Evolutionary conservation across 2,797 vertebrate genomes (phyloP).

Genomic region (Crypturellus tataupa): DNA sequence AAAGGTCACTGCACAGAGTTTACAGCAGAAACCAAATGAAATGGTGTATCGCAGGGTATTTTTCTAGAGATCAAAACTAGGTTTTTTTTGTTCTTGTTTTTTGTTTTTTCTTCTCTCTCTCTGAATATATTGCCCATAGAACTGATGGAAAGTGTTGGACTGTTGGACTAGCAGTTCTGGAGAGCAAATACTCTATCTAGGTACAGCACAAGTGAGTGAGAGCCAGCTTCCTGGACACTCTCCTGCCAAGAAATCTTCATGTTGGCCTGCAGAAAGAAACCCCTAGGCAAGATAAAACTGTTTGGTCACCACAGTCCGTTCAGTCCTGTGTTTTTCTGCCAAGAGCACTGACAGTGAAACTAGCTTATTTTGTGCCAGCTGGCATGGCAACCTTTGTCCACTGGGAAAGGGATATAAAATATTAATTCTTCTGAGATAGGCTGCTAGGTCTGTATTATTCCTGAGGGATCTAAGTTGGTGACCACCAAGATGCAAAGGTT

Average conservation of each 20-base stretch:
- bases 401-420: not conserved
- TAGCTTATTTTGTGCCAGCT: not conserved
- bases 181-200: not conserved
- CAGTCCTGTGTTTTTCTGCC: not conserved
- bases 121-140: not conserved
- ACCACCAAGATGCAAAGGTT: not conserved
- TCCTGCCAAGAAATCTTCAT: conserved; percentile 6
- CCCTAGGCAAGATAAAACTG: not conserved
- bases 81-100: too few relatives aligned
- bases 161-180: not conserved
- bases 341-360: not conserved
- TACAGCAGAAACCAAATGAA: conserved; percentile 1
- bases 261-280: conserved; percentile 1
- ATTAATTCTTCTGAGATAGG: not conserved
- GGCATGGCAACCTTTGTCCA: not conserved
- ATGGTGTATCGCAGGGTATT: not conserved
- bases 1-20: not conserved
- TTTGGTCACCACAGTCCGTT: not conserved
- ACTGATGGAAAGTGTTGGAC: not conserved
- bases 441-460: not conserved
- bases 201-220: not conserved
- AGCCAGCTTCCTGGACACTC: not conserved
- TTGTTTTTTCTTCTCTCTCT: too few relatives aligned
- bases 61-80: not conserved
- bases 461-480: not conserved